Percentiles rank a stretch among this genome's conserved stretches.
phyloP scores from a whole-genome alignment of 2,888 invertebrate species.

The Melinaea marsaeus region DNA sequence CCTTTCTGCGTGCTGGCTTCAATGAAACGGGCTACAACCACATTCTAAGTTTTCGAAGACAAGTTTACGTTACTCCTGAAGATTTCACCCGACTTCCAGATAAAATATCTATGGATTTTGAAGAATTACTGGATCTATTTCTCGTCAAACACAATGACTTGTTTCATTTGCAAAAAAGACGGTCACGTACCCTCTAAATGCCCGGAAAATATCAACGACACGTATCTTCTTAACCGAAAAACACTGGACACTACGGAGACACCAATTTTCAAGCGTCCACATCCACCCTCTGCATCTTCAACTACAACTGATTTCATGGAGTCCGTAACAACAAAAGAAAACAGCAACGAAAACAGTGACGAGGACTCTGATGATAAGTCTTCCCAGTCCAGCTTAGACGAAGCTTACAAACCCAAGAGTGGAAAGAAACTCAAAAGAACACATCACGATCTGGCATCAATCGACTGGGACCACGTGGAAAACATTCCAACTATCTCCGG shows the following conservation, averaged over 20 bases:
- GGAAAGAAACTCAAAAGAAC: slow-evolving; percentile 12
- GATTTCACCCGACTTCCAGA: not conserved
- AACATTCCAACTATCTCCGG: slow-evolving; percentile 9
- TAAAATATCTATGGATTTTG: slow-evolving; percentile 10
- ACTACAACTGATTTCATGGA: slow-evolving; percentile 11
- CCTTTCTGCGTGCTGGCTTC: not conserved
- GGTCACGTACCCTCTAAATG: slow-evolving; percentile 10
- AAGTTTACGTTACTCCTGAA: too few species aligned
- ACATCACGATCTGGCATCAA: slow-evolving; percentile 8
- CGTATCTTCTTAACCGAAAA: slow-evolving; percentile 5
- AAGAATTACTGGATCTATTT: slow-evolving; percentile 5
- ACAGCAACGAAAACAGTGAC: slow-evolving; percentile 8
- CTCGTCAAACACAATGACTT: slow-evolving; percentile 1
- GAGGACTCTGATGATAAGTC: slow-evolving; percentile 9
- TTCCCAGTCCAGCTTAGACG: slow-evolving; percentile 12
- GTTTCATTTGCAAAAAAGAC: slow-evolving; percentile 7
- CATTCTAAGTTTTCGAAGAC: slow-evolving; percentile 4
- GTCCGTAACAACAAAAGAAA: slow-evolving; percentile 11
- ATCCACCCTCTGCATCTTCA: slow-evolving; percentile 10
- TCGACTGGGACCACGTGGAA: slow-evolving; percentile 9
- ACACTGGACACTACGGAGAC: slow-evolving; percentile 7
- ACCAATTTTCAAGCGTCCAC: slow-evolving; percentile 8
- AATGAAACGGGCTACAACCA: slow-evolving; percentile 8
- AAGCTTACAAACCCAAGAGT: slow-evolving; percentile 12
- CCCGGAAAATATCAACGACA: slow-evolving; percentile 1